Base-by-base conservation (phyloP, 2,113 vertebrate genomes). In the Albula goreensis region DNA sequence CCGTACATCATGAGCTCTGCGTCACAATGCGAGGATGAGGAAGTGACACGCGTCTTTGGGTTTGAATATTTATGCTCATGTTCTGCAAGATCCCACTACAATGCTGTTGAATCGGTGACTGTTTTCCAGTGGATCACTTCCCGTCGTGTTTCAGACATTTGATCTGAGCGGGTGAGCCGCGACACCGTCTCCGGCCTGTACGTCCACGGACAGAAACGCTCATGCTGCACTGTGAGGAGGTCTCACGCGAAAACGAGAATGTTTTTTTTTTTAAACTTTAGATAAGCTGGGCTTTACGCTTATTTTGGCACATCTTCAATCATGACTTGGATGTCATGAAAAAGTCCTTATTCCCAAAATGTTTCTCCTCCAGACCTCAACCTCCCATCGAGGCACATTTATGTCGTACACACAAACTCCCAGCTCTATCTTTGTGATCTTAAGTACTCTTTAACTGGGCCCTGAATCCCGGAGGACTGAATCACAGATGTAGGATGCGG, bases 291-390 rank as follows among this genome's bases (percentile, higher is more conserved):
- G n/a, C 10, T 25, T 10, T 74, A 19, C 5, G 70, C 70, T 25
- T 74, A 22, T 74, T 74, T 74, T 74, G 70, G 70, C 22, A 66
- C 60, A 66, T 66, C 60, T 31, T 74, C 70, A 31, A 25, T 7
- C n/a, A 31, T n/a, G 22, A n/a, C 70, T 74, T 31, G n/a, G 17
- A 31, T 22, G n/a, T 74, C 70, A 74, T 74, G 70, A 31, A 74
- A 74, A 74, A 74, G 70, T 74, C 70, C n/a, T n/a, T 74, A 74
- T 31, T 25, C 70, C n/a, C 70, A 74, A 74, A 74, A 74, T 74
- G 70, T 22, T 41, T 25, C 70, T 74, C 7, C 63, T n/a, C 4
- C 70, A 74, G 70, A 19, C 25, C 10, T 74, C 70, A 74, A 74
- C 70, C 70, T 74, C 70, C 70, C 25, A 74, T 31, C 9, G 70